A percentile compares a stretch with the other conserved stretches of the same genome.
These are phyloP conservation scores for Tuta absoluta DNA, from an alignment of 2,888 invertebrate genomes.

Conservation along the genomic window DNA sequence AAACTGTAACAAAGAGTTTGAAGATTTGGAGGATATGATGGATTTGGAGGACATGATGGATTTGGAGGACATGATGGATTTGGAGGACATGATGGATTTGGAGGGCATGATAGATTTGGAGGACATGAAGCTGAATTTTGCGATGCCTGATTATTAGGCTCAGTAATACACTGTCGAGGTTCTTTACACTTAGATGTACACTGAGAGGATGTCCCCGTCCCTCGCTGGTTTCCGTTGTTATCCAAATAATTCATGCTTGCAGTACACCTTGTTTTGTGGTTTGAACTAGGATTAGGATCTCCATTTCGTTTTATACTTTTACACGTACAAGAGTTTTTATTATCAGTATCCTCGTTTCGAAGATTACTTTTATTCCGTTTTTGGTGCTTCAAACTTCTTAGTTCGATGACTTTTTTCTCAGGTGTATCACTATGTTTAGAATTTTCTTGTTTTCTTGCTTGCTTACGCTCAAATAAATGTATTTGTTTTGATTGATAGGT, in stretches of 20 bases:
- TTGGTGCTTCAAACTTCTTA: slow-evolving; percentile 54
- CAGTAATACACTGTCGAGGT: background rate
- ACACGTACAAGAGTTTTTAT: background rate
- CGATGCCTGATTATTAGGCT: background rate
- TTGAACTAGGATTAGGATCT: background rate
- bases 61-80: background rate
- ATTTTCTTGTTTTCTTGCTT: background rate
- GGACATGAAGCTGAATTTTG: background rate
- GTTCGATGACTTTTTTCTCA: slow-evolving; percentile 54
- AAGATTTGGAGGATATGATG: background rate
- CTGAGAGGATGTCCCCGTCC: too few species aligned
- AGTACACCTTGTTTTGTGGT: slow-evolving; percentile 1
- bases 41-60: background rate
- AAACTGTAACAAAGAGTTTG: slow-evolving; percentile 6
- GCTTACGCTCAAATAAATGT: background rate
- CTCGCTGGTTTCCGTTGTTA: background rate
- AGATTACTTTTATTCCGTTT: slow-evolving; percentile 11
- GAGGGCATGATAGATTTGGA: background rate
- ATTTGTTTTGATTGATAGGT: background rate
- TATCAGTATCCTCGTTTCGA: background rate
- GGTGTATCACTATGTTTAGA: background rate
- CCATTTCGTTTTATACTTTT: background rate
- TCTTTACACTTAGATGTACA: background rate
- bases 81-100: background rate
- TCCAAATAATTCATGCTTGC: background rate